Conservation (phyloP, 2,113 vertebrate genomes). For the Glaucidium brasilianum region DNA sequence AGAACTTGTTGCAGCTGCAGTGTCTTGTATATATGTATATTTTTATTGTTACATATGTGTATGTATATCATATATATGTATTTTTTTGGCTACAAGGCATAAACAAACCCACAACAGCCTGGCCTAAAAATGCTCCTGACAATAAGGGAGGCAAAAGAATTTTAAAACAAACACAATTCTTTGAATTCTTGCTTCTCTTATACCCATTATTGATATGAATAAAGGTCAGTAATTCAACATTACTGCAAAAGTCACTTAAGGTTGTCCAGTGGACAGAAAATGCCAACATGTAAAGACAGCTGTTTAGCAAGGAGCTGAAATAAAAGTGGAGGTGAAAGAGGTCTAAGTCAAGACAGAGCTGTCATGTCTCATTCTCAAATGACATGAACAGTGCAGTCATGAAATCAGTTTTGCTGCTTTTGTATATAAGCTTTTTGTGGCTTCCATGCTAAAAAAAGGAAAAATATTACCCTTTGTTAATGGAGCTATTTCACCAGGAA, state of each 20-base stretch:
- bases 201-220: neutral
- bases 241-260: neutral
- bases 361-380: neutral
- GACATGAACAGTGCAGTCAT: neutral
- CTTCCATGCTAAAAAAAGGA: neutral
- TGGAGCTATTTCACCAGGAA: neutral
- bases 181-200: neutral
- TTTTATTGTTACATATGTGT: neutral
- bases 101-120: neutral
- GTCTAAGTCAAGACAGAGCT: neutral
- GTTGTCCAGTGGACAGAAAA: neutral
- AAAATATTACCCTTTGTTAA: neutral
- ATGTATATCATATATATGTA: neutral
- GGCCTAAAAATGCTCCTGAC: neutral
- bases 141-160: neutral
- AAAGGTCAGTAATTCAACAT: neutral
- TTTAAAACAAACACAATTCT: neutral
- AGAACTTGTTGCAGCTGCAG: neutral
- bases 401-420: neutral
- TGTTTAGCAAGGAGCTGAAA: neutral
- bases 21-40: neutral
- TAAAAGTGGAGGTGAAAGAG: neutral
- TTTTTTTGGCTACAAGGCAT: neutral
- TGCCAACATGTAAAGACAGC: neutral
- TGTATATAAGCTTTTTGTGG: neutral